phyloP scores from a whole-genome alignment of 1,140 invertebrate genomes.

The Oncopodura yosiiana region DNA sequence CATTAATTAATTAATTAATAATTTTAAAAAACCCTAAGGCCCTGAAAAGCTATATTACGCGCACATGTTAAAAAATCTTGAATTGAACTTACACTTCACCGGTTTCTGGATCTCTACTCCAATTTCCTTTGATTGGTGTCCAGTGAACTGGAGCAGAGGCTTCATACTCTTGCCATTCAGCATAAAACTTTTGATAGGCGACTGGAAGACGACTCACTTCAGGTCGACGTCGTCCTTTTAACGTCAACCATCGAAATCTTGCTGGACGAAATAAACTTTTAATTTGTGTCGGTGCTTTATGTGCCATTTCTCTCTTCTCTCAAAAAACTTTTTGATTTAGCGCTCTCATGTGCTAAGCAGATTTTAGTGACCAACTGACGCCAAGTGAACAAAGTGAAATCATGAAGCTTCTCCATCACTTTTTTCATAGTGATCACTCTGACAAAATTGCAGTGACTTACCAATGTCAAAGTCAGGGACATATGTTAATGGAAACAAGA shows the following conservation, averaged over 20 bases:
- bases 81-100: conserved; percentile 52
- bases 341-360: neutral
- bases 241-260: neutral
- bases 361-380: too few species aligned
- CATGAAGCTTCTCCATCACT: neutral
- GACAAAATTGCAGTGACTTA: too few species aligned
- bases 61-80: neutral
- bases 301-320: neutral
- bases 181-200: conserved; percentile 79
- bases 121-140: conserved; percentile 61
- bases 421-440: too few species aligned
- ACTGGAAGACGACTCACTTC: conserved; percentile 50
- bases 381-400: neutral
- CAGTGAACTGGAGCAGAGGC: conserved; percentile 80
- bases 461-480: too few species aligned
- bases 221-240: neutral
- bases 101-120: conserved; percentile 58
- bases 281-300: neutral
- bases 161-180: conserved; percentile 64
- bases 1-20: neutral
- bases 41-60: too few species aligned
- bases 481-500: neutral
- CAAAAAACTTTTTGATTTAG: neutral
- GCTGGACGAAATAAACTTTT: conserved; percentile 1
- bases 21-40: too few species aligned